Conservation (phyloP, 2,797 vertebrate genomes). For the Phyllotis vaccarum region DNA sequence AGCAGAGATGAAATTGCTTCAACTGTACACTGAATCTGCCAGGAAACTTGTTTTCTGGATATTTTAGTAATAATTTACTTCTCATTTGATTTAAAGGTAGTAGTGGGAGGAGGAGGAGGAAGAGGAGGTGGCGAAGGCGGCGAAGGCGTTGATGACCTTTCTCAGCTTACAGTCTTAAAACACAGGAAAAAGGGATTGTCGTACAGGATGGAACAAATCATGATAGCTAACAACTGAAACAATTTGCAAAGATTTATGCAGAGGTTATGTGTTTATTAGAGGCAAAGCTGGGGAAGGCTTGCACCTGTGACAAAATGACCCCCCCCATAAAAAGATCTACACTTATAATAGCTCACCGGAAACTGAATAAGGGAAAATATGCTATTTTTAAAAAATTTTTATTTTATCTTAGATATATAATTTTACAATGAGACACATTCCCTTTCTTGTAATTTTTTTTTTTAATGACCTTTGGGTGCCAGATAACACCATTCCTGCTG, state of each 20-base stretch:
- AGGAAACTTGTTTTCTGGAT: slow-evolving; percentile 86
- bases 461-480: slow-evolving; percentile 88
- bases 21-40: slow-evolving; percentile 85
- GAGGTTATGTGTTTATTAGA: slow-evolving; percentile 73
- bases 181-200: slow-evolving; percentile 75
- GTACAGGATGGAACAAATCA: slow-evolving; percentile 56
- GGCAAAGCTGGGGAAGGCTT: slow-evolving; percentile 68
- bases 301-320: slow-evolving; percentile 67
- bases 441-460: slow-evolving; percentile 82
- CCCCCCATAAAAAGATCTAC: background rate
- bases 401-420: slow-evolving; percentile 77
- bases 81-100: slow-evolving; percentile 78
- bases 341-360: slow-evolving; percentile 71
- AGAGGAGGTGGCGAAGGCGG: too few species aligned
- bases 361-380: slow-evolving; percentile 67
- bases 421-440: slow-evolving; percentile 73
- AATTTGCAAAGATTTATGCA: slow-evolving; percentile 71
- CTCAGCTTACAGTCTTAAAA: slow-evolving; percentile 77
- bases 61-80: slow-evolving; percentile 88
- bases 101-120: background rate
- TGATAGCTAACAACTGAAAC: slow-evolving; percentile 80
- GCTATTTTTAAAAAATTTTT: slow-evolving; percentile 8
- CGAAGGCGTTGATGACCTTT: background rate
- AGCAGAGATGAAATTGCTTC: slow-evolving; percentile 86
- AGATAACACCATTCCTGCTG: slow-evolving; percentile 85